Conservation (phyloP, 2,113 vertebrate species). For the Ictidomys tridecemlineatus region DNA sequence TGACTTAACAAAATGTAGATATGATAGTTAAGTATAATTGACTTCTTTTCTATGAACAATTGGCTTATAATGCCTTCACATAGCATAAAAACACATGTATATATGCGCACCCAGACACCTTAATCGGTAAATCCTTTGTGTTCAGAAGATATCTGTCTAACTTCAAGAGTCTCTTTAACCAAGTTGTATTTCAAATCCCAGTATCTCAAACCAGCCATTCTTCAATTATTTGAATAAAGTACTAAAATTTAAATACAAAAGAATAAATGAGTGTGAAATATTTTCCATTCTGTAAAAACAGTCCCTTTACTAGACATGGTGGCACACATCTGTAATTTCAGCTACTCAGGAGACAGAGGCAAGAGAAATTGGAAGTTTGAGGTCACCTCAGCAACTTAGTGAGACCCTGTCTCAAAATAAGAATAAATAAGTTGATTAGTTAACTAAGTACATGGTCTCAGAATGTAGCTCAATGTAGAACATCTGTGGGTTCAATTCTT, state of each 20-base stretch:
- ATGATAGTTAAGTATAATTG: background rate
- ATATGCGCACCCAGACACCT: accelerated
- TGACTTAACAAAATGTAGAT: background rate
- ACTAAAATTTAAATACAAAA: background rate
- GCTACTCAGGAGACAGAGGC: no score
- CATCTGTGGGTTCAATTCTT: no score
- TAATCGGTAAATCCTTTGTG: background rate
- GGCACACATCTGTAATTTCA: no score
- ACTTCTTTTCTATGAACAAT: background rate
- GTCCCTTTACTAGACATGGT: no score
- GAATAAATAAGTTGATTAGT: no score
- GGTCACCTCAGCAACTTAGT: no score
- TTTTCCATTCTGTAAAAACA: background rate
- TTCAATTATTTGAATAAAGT: background rate
- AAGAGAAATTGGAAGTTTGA: no score
- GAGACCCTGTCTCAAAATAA: no score
- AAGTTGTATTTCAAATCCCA: background rate
- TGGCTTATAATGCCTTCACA: background rate
- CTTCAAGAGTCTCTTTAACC: no score
- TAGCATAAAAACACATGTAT: background rate
- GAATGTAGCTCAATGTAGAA: no score
- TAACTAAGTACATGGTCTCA: no score
- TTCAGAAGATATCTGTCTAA: background rate
- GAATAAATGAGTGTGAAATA: background rate
- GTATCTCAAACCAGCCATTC: background rate